Conservation (phyloP, 2,113 vertebrate genomes). For the Perca schrenkii region DNA sequence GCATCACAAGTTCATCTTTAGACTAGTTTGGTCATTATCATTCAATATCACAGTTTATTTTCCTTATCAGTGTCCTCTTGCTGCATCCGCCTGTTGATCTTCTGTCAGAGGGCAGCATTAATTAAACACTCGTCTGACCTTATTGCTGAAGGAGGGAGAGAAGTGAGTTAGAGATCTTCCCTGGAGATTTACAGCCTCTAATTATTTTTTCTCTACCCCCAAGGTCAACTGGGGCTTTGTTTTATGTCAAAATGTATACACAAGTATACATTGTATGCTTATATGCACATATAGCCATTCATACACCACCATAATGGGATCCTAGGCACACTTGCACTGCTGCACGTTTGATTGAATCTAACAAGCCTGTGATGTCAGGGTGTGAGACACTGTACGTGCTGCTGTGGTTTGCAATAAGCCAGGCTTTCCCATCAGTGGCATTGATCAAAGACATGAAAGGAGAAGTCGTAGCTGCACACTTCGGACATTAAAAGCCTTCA, state of each 20-base stretch:
- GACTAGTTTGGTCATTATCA: slow-evolving; percentile 7
- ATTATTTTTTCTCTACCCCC: slow-evolving; percentile 40
- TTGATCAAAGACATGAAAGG: slow-evolving; percentile 59
- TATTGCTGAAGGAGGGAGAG: slow-evolving; percentile 19
- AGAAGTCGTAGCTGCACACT: slow-evolving; percentile 22
- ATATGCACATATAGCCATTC: neutral
- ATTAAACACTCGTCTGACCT: slow-evolving; percentile 61
- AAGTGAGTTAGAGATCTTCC: slow-evolving; percentile 26
- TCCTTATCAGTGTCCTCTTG: neutral
- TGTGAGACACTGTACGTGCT: neutral
- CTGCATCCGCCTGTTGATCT: slow-evolving; percentile 28
- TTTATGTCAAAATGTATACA: neutral
- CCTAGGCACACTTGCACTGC: neutral
- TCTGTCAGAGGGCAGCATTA: slow-evolving; percentile 36
- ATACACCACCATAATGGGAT: neutral
- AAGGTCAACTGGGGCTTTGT: slow-evolving; percentile 5
- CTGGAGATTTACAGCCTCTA: slow-evolving; percentile 35
- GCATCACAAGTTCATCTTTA: neutral
- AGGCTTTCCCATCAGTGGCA: slow-evolving; percentile 21
- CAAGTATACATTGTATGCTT: neutral
- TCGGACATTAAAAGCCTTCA: slow-evolving; percentile 43
- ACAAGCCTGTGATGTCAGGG: slow-evolving; percentile 25
- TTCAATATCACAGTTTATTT: slow-evolving; percentile 35
- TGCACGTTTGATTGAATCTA: slow-evolving; percentile 6
- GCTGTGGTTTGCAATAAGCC: slow-evolving; percentile 9